Percentiles rank a stretch among this genome's conserved stretches.
These are phyloP conservation scores for Spisula subtruncata DNA, from an alignment of 2,888 invertebrate species.

Conservation along the genomic window DNA sequence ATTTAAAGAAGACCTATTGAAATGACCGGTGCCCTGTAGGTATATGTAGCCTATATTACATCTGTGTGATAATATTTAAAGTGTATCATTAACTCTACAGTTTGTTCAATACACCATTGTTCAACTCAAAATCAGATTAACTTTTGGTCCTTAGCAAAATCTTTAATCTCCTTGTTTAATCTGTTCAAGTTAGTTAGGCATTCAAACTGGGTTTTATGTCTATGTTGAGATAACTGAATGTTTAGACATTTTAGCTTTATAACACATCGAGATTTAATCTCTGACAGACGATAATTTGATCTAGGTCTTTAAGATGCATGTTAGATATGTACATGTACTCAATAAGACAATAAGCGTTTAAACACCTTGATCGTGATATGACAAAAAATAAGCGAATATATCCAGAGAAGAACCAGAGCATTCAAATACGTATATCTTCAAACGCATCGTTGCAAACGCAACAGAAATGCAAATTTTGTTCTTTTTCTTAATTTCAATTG, in stretches of 20 bases:
- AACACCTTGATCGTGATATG: background rate
- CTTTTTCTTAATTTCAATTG: no score
- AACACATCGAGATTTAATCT: background rate
- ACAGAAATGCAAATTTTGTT: no score
- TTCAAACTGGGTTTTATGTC: background rate
- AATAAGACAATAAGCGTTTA: background rate
- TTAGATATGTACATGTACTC: background rate
- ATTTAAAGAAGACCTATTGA: no score
- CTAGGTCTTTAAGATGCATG: conserved; percentile 7
- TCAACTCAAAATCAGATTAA: conserved; percentile 17
- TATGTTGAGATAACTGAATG: background rate
- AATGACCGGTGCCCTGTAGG: no score
- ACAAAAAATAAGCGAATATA: background rate
- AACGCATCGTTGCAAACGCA: no score
- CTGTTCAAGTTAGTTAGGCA: conserved; percentile 6
- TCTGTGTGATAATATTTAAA: background rate
- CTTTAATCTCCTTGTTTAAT: conserved; percentile 17
- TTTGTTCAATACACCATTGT: conserved; percentile 14
- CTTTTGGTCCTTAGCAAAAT: conserved; percentile 26
- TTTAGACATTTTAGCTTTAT: background rate
- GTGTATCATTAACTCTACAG: background rate
- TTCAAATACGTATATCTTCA: no score
- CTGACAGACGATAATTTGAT: background rate
- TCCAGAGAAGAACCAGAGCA: no score
- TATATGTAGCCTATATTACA: background rate